phyloP scores from a whole-genome alignment of 2,797 vertebrate genomes.

The Phoeniculus purpureus region DNA sequence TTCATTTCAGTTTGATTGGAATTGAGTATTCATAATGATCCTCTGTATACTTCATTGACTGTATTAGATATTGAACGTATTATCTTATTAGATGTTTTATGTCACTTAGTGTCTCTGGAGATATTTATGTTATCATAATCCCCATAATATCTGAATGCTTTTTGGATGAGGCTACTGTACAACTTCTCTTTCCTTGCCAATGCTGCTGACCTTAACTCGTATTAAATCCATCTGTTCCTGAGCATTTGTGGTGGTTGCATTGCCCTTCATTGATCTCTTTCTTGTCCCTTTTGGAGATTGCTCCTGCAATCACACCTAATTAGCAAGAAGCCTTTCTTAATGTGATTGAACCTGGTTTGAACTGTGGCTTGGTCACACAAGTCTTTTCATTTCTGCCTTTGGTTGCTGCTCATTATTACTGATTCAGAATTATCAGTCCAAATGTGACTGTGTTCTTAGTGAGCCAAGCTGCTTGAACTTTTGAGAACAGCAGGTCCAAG shows the following conservation, averaged over 20 bases:
- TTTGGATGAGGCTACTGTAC: neutral
- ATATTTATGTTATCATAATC: constrained; percentile 9
- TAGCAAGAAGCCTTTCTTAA: neutral
- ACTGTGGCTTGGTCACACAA: neutral
- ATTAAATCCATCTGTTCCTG: neutral
- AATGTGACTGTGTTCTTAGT: neutral
- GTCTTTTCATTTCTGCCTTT: neutral
- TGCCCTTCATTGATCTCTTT: neutral
- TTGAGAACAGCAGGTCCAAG: neutral
- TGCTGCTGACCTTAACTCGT: constrained; percentile 34
- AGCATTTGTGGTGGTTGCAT: neutral
- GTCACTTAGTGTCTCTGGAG: neutral
- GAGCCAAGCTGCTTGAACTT: neutral
- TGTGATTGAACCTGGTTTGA: neutral
- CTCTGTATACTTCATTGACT: neutral
- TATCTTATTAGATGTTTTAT: neutral
- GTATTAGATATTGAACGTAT: neutral
- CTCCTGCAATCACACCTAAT: neutral
- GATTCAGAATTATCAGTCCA: neutral
- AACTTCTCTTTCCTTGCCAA: neutral
- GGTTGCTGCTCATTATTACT: neutral
- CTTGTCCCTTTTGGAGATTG: neutral
- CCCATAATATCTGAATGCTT: neutral
- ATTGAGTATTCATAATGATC: constrained; percentile 41
- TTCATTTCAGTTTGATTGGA: constrained; percentile 20